Evolutionary conservation across 2,888 invertebrate genomes (phyloP).

Genomic region (Dicranocentrus wangi): DNA sequence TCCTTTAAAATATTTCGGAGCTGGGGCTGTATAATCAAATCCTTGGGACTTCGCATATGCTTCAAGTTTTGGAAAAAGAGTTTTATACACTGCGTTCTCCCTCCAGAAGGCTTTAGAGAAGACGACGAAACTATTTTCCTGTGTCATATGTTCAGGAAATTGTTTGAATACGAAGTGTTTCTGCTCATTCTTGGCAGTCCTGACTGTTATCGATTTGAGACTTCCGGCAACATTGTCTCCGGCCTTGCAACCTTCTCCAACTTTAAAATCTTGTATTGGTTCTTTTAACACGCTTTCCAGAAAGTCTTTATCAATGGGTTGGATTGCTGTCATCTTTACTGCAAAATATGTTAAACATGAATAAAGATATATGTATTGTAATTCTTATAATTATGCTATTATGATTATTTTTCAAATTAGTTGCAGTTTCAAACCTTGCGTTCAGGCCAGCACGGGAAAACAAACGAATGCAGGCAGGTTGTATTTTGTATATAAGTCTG

Average conservation of each 20-base stretch:
- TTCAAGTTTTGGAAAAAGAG: constrained; percentile 48
- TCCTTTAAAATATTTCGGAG: constrained; percentile 65
- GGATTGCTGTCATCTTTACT: constrained; percentile 78
- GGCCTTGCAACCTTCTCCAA: constrained; percentile 54
- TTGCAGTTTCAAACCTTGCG: too few species aligned
- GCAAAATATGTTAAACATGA: too few species aligned
- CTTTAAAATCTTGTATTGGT: constrained; percentile 20
- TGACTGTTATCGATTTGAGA: constrained; percentile 37
- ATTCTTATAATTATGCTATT: too few species aligned
- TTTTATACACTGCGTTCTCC: constrained; percentile 62
- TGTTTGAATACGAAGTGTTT: constrained; percentile 53
- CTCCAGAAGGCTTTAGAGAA: constrained; percentile 61
- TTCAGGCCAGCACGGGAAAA: too few species aligned
- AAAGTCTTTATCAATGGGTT: constrained; percentile 81
- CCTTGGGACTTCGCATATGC: constrained; percentile 46
- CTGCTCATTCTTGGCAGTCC: constrained; percentile 21
- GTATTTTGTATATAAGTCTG: too few species aligned
- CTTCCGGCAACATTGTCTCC: constrained; percentile 68
- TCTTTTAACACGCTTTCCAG: constrained; percentile 84
- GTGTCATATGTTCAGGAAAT: constrained; percentile 55
- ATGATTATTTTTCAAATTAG: background rate
- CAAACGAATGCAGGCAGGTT: too few species aligned
- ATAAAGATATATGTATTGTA: too few species aligned
- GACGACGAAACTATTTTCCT: constrained; percentile 49
- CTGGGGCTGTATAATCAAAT: constrained; percentile 43